Conservation (phyloP, 1,140 invertebrate genomes). For the Drosophila yakuba region DNA sequence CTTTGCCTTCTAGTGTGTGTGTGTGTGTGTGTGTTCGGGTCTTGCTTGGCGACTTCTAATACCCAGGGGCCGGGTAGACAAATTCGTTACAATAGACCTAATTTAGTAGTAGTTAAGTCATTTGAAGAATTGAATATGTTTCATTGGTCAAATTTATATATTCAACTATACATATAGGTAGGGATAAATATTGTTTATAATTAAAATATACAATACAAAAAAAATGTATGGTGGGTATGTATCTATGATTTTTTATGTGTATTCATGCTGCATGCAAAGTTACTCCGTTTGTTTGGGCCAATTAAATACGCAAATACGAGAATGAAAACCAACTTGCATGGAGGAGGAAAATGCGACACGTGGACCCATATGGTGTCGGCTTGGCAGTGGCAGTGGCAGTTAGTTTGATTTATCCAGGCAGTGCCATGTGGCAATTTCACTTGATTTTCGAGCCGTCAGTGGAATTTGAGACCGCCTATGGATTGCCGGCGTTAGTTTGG, state of each 20-base stretch:
- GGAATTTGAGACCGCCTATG: slow-evolving; percentile 25
- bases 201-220: background rate
- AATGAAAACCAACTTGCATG: background rate
- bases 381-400: background rate
- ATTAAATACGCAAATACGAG: slow-evolving; percentile 37
- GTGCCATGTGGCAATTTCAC: slow-evolving; percentile 5
- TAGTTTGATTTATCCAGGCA: slow-evolving; percentile 32
- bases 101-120: background rate
- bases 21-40: background rate
- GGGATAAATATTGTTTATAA: background rate
- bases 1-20: background rate
- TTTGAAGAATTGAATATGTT: background rate
- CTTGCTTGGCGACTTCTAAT: slow-evolving; percentile 15
- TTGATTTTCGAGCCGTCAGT: slow-evolving; percentile 10
- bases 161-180: background rate
- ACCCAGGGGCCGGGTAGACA: background rate
- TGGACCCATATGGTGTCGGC: slow-evolving; percentile 8
- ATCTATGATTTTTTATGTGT: background rate
- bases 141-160: background rate
- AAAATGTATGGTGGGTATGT: no score
- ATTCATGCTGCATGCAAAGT: background rate
- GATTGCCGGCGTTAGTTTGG: slow-evolving; percentile 30
- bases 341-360: background rate
- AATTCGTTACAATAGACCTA: background rate
- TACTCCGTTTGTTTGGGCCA: slow-evolving; percentile 28